Conservation (phyloP, 1,140 invertebrate species). For the Habropoda laboriosa region DNA sequence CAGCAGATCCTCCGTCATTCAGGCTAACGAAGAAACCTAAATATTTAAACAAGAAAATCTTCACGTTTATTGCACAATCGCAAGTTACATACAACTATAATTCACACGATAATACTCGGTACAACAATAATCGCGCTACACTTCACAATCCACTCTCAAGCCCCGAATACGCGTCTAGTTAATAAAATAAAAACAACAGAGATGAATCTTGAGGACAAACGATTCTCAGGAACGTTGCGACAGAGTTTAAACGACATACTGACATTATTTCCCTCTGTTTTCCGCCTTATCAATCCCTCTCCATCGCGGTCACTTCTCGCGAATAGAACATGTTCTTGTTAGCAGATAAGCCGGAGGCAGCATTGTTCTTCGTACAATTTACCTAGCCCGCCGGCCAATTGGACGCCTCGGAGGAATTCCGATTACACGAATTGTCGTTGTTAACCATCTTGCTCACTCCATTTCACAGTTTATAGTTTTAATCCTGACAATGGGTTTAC, state of each 20-base stretch:
- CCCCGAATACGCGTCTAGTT: background rate
- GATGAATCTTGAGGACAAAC: no score
- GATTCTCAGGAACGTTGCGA: background rate
- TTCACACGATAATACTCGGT: no score
- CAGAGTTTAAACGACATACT: no score
- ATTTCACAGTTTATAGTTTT: conserved; percentile 33
- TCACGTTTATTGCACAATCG: no score
- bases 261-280: background rate
- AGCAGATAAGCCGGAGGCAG: background rate
- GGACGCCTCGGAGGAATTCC: background rate
- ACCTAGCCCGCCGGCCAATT: background rate
- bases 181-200: no score
- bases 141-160: no score
- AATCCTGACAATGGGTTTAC: conserved; percentile 3
- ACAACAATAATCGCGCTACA: no score
- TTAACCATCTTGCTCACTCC: background rate
- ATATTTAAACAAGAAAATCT: no score
- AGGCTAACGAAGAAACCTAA: no score
- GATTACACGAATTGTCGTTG: conserved; percentile 13
- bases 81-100: no score
- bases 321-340: background rate
- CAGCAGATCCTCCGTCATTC: no score
- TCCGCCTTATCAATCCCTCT: background rate
- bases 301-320: no score
- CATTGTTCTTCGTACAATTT: background rate